Conservation (phyloP, 1,140 invertebrate species). For the Drosophila hydei region DNA sequence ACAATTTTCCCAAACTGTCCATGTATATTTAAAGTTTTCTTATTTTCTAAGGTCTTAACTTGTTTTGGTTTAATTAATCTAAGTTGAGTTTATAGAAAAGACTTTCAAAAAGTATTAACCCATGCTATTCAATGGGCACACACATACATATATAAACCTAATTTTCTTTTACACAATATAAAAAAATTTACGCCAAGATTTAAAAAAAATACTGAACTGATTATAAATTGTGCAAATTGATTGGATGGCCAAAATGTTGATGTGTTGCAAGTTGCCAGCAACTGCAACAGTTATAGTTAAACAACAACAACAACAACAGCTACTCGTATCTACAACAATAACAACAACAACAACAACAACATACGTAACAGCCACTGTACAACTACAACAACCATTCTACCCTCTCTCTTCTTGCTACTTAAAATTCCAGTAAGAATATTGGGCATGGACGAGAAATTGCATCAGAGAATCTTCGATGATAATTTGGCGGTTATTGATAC, state of each 20-base stretch:
- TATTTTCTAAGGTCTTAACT: slow-evolving; percentile 44
- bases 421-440: slow-evolving; percentile 83
- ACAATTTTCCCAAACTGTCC: slow-evolving; percentile 17
- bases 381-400: slow-evolving; percentile 73
- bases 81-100: slow-evolving; percentile 31
- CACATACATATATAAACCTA: slow-evolving; percentile 6
- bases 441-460: slow-evolving; percentile 84
- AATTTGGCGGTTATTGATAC: slow-evolving; percentile 84
- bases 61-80: slow-evolving; percentile 19
- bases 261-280: slow-evolving; percentile 53
- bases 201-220: slow-evolving; percentile 14
- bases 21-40: slow-evolving; percentile 27
- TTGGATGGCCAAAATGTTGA: slow-evolving; percentile 54
- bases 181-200: slow-evolving; percentile 42
- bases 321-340: slow-evolving; percentile 60
- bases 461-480: slow-evolving; percentile 84
- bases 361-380: slow-evolving; percentile 30
- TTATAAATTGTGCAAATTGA: slow-evolving; percentile 58
- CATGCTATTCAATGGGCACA: slow-evolving; percentile 21
- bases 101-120: slow-evolving; percentile 6
- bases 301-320: slow-evolving; percentile 38
- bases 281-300: slow-evolving; percentile 25
- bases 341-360: slow-evolving; percentile 46
- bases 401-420: slow-evolving; percentile 69
- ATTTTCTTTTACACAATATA: slow-evolving; percentile 38